These are phyloP conservation scores for Cataglyphis rosenhaueri DNA, from an alignment of 2,888 invertebrate species.

Conservation along the genomic window DNA sequence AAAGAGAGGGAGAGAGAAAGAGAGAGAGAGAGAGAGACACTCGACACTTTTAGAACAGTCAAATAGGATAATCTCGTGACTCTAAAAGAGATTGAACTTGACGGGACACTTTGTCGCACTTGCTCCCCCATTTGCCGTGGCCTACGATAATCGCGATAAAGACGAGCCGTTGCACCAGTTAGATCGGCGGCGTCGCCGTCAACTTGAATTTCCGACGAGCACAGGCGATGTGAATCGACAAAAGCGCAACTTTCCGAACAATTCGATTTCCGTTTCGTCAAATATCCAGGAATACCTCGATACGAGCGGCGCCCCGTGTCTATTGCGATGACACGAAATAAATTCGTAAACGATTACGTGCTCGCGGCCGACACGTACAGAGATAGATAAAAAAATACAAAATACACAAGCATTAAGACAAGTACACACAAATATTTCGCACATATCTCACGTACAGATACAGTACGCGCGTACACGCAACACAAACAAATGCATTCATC, in stretches of 20 bases:
- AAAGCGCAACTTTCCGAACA: constrained; percentile 16
- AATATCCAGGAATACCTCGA: constrained; percentile 10
- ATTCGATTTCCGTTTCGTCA: constrained; percentile 48
- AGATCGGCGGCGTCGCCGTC: constrained; percentile 44
- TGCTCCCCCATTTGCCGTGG: constrained; percentile 62
- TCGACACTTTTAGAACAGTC: constrained; percentile 22
- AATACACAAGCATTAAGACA: neutral
- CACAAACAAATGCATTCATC: neutral
- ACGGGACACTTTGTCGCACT: constrained; percentile 62
- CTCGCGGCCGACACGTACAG: neutral
- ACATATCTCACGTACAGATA: constrained; percentile 4
- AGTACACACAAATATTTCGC: neutral
- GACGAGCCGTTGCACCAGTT: constrained; percentile 57
- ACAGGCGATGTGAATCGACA: constrained; percentile 14
- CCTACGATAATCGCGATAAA: constrained; percentile 64
- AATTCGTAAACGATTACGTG: neutral
- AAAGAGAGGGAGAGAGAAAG: neutral
- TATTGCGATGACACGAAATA: neutral
- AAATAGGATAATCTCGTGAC: constrained; percentile 42
- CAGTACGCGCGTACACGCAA: neutral
- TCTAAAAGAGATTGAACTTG: constrained; percentile 63
- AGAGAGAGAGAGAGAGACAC: neutral
- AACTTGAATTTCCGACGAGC: constrained; percentile 56
- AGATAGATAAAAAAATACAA: neutral
- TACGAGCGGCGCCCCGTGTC: constrained; percentile 3